Evolutionary conservation across 2,797 vertebrate genomes (phyloP).

Genomic region (Aselliscus stoliczkanus): DNA sequence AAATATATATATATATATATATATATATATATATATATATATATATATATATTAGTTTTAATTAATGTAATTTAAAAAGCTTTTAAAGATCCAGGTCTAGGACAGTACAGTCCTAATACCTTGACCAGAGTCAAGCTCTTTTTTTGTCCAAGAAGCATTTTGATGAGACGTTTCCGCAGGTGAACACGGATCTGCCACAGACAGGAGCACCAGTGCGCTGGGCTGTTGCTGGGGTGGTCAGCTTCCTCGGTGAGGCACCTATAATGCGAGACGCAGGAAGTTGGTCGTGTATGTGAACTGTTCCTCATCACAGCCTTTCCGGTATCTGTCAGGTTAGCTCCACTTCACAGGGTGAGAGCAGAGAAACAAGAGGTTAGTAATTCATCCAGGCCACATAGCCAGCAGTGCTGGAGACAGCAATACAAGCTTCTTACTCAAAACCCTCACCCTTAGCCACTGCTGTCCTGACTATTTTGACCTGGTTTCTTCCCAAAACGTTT

Average conservation of each 20-base stretch:
- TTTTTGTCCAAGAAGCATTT: background rate
- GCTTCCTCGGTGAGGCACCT: background rate
- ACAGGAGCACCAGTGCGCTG: too few species aligned
- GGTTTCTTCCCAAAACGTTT: background rate
- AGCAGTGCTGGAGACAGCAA: rapidly evolving
- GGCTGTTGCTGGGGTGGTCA: too few species aligned
- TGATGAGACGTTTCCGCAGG: background rate
- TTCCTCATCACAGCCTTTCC: too few species aligned
- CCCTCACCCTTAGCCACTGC: background rate
- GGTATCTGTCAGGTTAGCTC: too few species aligned
- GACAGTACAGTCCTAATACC: background rate
- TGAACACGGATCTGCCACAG: background rate
- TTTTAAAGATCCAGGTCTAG: background rate
- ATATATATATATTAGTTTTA: background rate
- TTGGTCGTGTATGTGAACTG: rapidly evolving
- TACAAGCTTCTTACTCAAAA: background rate
- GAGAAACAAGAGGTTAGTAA: background rate
- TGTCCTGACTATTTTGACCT: background rate
- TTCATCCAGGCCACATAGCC: rapidly evolving
- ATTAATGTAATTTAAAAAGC: background rate
- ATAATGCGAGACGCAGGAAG: rapidly evolving
- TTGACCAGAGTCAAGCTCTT: background rate
- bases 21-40: too few species aligned
- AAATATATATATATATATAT: too few species aligned
- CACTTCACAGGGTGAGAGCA: too few species aligned